These are phyloP conservation scores for Noctua janthe DNA, from an alignment of 2,888 invertebrate genomes.

Conservation along the genomic window DNA sequence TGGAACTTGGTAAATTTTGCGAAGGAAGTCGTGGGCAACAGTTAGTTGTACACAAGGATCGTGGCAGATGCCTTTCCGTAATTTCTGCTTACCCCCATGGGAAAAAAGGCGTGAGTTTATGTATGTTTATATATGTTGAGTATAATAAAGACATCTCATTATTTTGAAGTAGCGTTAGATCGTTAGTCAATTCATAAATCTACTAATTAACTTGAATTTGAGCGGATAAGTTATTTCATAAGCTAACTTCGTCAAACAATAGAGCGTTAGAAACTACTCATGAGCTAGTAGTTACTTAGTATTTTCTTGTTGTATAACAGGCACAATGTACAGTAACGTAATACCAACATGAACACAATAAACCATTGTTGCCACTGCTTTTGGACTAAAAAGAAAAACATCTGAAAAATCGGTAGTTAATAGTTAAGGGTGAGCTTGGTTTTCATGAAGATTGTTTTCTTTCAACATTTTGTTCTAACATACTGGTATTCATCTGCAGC, in stretches of 20 bases:
- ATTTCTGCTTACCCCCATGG: background rate
- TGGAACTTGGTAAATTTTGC: no score
- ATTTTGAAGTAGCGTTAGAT: background rate
- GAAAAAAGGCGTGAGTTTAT: background rate
- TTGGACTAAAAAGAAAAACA: conserved; percentile 5
- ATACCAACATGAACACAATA: conserved; percentile 11
- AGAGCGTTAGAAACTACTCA: background rate
- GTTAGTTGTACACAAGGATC: no score
- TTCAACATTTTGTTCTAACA: background rate
- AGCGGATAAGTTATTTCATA: background rate
- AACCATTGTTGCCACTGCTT: conserved; percentile 35
- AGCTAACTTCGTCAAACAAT: conserved; percentile 3
- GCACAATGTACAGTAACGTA: background rate
- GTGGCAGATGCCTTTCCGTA: background rate
- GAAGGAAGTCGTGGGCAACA: no score
- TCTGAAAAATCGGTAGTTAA: background rate
- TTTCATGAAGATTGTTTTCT: background rate
- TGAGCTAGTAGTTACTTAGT: background rate
- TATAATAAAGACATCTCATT: background rate
- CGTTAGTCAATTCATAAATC: background rate
- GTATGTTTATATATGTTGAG: background rate
- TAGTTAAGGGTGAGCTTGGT: background rate
- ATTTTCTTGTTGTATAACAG: background rate
- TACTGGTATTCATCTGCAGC: background rate
- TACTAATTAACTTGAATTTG: no score